phyloP scores from a whole-genome alignment of 2,888 invertebrate species.

The Eutolmus rufibarbis region DNA sequence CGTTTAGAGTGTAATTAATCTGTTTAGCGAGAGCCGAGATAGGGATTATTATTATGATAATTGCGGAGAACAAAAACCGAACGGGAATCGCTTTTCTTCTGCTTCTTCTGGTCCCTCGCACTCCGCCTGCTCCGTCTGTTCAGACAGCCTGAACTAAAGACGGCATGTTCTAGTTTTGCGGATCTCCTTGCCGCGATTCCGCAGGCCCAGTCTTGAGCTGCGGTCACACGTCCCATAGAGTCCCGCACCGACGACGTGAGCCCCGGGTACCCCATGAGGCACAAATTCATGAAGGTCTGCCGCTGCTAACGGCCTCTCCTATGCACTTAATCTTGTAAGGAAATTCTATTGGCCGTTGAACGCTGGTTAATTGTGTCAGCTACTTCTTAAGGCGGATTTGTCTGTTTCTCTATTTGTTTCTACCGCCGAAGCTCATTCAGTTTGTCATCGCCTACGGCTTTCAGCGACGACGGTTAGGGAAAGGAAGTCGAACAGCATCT shows the following conservation, averaged over 20 bases:
- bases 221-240: neutral
- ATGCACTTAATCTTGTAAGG: constrained; percentile 29
- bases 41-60: constrained; percentile 5
- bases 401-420: constrained; percentile 21
- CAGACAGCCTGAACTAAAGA: neutral
- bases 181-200: neutral
- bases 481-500: constrained; percentile 26
- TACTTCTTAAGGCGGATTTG: constrained; percentile 37
- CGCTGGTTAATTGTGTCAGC: constrained; percentile 27
- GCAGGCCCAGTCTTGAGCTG: neutral
- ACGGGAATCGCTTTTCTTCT: neutral
- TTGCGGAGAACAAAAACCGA: neutral
- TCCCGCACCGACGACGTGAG: neutral
- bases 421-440: neutral
- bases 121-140: neutral
- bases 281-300: constrained; percentile 13
- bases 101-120: neutral
- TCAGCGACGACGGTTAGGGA: neutral
- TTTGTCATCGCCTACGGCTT: constrained; percentile 33
- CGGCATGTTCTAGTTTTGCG: constrained; percentile 7
- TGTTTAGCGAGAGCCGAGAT: neutral
- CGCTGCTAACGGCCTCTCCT: constrained; percentile 6
- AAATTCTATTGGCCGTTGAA: constrained; percentile 26
- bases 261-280: neutral
- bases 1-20: neutral